A percentile compares a stretch with the other conserved stretches of the same genome.
Conservation (phyloP, 2,797 vertebrate genomes). For the Staurois parvus region DNA sequence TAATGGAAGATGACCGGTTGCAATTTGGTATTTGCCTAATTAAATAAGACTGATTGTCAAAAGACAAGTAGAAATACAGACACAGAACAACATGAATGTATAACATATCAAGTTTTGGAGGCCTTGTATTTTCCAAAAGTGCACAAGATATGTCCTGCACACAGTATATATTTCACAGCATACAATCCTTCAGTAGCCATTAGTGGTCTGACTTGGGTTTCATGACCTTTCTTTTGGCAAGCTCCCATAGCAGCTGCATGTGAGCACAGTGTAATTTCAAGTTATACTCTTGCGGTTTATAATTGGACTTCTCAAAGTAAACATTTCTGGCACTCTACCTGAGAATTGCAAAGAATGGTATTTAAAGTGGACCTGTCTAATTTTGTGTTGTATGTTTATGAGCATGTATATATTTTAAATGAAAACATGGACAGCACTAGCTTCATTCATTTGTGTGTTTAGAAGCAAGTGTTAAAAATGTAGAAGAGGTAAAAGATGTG, state of each 20-base stretch:
- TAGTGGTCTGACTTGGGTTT: constrained; percentile 31
- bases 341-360: neutral
- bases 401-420: neutral
- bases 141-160: neutral
- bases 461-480: no score
- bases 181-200: constrained; percentile 30
- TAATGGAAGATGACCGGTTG: no score
- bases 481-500: no score
- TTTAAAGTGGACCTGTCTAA: neutral
- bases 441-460: no score
- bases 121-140: neutral
- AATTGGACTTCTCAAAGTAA: constrained; percentile 9
- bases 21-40: no score
- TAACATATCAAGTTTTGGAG: neutral
- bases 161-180: neutral
- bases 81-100: no score
- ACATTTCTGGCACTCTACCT: neutral
- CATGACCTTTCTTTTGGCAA: constrained; percentile 54
- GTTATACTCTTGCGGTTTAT: constrained; percentile 11
- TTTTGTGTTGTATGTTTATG: neutral
- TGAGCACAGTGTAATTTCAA: constrained; percentile 27
- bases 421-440: no score
- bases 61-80: no score
- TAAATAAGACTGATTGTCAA: no score
- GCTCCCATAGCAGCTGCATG: constrained; percentile 27